A percentile compares a stretch with the other conserved stretches of the same genome.
Evolutionary conservation across 2,888 invertebrate genomes (phyloP).

Genomic region (Frankliniella intonsa): DNA sequence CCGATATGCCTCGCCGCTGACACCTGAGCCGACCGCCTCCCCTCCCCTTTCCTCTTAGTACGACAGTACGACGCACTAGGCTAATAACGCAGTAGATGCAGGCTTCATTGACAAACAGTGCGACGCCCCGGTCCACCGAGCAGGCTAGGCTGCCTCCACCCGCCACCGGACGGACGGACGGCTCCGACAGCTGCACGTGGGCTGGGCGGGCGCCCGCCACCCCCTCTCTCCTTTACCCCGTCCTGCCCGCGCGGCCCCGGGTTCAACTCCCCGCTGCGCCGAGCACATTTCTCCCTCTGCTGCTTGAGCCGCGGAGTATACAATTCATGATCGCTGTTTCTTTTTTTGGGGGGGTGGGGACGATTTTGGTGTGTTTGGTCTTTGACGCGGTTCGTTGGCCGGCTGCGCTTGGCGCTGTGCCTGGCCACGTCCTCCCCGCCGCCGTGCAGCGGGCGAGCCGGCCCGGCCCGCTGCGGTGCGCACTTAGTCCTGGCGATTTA

Average conservation of each 20-base stretch:
- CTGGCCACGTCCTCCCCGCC: no score
- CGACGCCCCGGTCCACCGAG: no score
- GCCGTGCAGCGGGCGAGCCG: no score
- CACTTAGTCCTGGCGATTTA: no score
- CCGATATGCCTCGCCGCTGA: background rate
- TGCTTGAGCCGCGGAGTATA: no score
- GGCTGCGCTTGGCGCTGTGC: no score
- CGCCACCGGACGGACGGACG: no score
- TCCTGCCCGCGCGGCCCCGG: no score
- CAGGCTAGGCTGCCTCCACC: no score
- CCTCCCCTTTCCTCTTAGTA: background rate
- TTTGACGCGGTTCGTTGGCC: background rate
- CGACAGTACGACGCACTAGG: background rate
- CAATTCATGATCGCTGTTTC: background rate
- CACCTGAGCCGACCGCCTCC: background rate
- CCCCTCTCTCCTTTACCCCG: no score
- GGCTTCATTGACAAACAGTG: background rate
- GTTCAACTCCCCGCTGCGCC: background rate
- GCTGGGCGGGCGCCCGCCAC: no score
- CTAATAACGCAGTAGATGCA: background rate
- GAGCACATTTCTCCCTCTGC: background rate
- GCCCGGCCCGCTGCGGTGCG: no score
- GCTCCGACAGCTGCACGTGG: background rate
- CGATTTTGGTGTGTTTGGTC: background rate
- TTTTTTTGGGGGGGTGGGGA: background rate